A percentile compares a stretch with the other conserved stretches of the same genome.
These are phyloP conservation scores for Schmidtea mediterranea DNA, from an alignment of 1,140 invertebrate genomes.

Conservation along the genomic window DNA sequence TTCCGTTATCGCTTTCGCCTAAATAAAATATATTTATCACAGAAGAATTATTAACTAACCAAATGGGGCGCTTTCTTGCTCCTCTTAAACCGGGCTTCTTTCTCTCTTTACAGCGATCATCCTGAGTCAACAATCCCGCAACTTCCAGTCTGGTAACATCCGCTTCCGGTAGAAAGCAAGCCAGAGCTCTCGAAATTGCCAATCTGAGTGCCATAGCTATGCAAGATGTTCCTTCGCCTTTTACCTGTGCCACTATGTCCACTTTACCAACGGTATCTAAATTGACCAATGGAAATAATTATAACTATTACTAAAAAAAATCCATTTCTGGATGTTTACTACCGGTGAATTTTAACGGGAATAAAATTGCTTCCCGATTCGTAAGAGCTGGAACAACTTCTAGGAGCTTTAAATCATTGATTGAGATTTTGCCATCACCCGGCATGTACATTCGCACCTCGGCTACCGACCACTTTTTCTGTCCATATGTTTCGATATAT, in stretches of 20 bases:
- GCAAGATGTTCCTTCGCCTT: conserved; percentile 38
- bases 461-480: no score
- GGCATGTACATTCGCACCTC: no score
- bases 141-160: conserved; percentile 62
- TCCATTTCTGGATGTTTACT: no score
- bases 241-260: conserved; percentile 48
- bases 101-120: conserved; percentile 49
- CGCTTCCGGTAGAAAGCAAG: conserved; percentile 47
- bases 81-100: conserved; percentile 74
- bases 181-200: conserved; percentile 46
- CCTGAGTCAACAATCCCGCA: conserved; percentile 61
- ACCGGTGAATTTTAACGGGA: no score
- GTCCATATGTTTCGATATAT: no score
- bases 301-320: no score
- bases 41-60: conserved; percentile 28
- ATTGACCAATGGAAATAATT: no score
- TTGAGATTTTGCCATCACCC: not conserved
- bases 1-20: no score
- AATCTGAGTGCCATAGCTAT: conserved; percentile 56
- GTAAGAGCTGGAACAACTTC: not conserved
- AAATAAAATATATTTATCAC: no score
- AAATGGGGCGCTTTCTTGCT: conserved; percentile 66
- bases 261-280: conserved; percentile 28
- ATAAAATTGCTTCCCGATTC: not conserved
- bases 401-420: not conserved